Base-by-base conservation (phyloP, 2,113 vertebrate genomes). In the Halcyon senegalensis region DNA sequence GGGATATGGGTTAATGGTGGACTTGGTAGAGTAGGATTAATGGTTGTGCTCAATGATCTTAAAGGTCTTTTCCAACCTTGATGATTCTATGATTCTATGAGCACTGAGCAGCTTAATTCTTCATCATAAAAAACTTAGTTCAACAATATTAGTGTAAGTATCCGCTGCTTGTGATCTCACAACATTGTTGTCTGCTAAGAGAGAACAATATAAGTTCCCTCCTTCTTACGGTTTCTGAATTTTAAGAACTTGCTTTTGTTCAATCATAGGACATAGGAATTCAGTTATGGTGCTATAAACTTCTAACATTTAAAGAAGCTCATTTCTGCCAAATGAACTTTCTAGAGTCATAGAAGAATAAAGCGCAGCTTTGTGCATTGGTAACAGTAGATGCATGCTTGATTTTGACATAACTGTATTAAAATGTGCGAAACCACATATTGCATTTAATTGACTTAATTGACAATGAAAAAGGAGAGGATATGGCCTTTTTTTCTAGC, bases 181-280 rank as follows among this genome's bases (percentile, higher is more conserved):
- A 44, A 33, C 17, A 53, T 37, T 58, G 20, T 13, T 46, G 18
- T 55, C 18, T 48, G 43, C 27, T 67, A 19, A 41, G 27, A 51
- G 8, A 72, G 16, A 60, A n/a, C 4, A 63, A 3, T 11, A 11
- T 16, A 73, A 43, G 10, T 50, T 56, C 4, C 13, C 18, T 37
- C 16, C 13, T 35, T 30, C 31, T 60, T 66, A 53, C 37, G 4
- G 7, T 77, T n/a, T 48, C 30, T 41, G 14, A 66, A 53, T 30
- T 56, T 53, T 69, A 33, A 63, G 20, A 81, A 62, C 10, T 81
- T 69, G 5, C 4, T 37, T n/a, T 50, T 58, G 4, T 27, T 81
- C 19, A 20, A 5, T 63, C 20, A 7, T 41, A 30, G 23, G 56
- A 50, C 0, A 0, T 58, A 35, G 11, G 8, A 30, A 44, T 20